Evolutionary conservation across 2,797 vertebrate genomes (phyloP).

Genomic region (Chelonia mydas): DNA sequence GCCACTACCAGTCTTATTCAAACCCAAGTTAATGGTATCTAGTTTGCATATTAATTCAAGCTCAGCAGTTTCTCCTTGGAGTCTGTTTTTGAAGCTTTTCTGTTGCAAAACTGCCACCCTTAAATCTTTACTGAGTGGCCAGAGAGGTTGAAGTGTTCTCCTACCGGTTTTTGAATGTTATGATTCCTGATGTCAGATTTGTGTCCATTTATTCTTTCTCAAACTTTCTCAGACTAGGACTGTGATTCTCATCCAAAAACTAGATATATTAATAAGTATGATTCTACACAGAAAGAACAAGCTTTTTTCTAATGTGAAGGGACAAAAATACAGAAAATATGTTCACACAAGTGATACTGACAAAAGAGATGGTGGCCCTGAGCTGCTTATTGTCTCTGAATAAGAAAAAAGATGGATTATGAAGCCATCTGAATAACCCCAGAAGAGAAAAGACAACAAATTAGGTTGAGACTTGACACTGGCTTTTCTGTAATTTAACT

Average conservation of each 20-base stretch:
- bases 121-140: too few species aligned
- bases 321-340: neutral
- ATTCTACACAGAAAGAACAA: neutral
- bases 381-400: neutral
- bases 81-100: too few species aligned
- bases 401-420: neutral
- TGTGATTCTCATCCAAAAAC: neutral
- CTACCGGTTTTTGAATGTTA: too few species aligned
- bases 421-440: neutral
- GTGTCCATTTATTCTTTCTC: too few species aligned
- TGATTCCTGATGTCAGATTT: too few species aligned
- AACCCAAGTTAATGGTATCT: too few species aligned
- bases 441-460: neutral
- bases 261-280: neutral
- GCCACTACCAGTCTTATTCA: too few species aligned
- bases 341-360: neutral
- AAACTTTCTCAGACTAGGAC: neutral
- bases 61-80: too few species aligned
- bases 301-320: neutral
- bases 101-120: too few species aligned
- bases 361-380: neutral
- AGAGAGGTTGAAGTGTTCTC: too few species aligned
- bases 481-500: neutral
- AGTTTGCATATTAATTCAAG: too few species aligned
- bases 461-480: neutral